phyloP scores from a whole-genome alignment of 1,140 invertebrate species.

The Apocrypta bakeri region DNA sequence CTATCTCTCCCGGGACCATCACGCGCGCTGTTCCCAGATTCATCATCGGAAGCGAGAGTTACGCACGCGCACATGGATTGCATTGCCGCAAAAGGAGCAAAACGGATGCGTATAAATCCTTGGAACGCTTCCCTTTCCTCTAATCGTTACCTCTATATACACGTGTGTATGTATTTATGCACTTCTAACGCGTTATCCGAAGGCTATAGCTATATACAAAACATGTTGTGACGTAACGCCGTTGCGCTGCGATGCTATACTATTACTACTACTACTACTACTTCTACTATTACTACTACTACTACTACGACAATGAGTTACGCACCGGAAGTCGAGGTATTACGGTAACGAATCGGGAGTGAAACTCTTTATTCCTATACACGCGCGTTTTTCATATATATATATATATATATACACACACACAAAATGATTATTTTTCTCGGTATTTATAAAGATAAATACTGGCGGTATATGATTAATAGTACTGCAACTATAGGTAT shows the following conservation, averaged over 20 bases:
- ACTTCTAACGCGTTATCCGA: not conserved
- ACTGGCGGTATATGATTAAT: no score
- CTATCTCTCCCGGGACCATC: not conserved
- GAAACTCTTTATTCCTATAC: no score
- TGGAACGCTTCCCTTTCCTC: slow-evolving; percentile 26
- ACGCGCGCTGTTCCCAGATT: not conserved
- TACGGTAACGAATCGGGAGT: not conserved
- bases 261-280: no score
- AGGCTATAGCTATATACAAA: not conserved
- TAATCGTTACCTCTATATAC: not conserved
- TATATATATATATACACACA: no score
- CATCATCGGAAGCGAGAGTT: not conserved
- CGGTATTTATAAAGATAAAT: no score
- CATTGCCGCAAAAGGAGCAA: not conserved
- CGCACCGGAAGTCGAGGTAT: not conserved
- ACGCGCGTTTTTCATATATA: no score
- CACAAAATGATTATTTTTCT: no score
- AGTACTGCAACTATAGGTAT: no score
- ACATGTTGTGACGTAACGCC: not conserved
- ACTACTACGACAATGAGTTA: not conserved
- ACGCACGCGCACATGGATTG: not conserved
- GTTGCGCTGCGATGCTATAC: not conserved
- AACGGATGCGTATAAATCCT: not conserved
- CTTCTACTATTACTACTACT: no score
- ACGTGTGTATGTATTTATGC: no score